Evolutionary conservation across 2,797 vertebrate genomes (phyloP), one percentile per base, ranked within the genome.

Genomic region (Malurus splendens): DNA sequence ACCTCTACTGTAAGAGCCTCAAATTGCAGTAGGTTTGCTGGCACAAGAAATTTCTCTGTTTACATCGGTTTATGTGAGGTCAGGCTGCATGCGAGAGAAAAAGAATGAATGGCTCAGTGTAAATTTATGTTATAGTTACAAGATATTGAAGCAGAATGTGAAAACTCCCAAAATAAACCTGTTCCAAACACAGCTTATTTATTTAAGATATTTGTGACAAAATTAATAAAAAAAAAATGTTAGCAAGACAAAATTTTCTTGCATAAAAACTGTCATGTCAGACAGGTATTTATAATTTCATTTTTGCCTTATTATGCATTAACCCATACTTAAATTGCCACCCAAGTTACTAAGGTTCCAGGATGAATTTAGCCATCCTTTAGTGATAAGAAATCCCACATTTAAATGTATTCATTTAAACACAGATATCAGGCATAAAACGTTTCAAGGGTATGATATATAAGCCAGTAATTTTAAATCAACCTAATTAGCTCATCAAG

Each of bases 31-130:
- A 61, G 64, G 23, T 67, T 82, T 91, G 52, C 72, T 84, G 54
- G 85, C 62, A 82, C 56, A 75, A 73, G 57, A 50, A 59, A 77
- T 86, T 94, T 76, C 47, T 86, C 52, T 84, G 57, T 93, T 92
- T 88, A 92, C 36, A 67, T 25, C 33, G 60, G 54, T 71, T 87
- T 73, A 30, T 47, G 18, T 41, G 55, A 91, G 65, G 78, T 82
- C 88, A 91, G 32, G 18, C 23, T 74, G 50, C 42, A 60, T 30
- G 41, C 12, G 33, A 88, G 33, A 73, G 56, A 83, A 38, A 36
- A 89, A 64, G 54, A 90, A 86, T 64, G 36, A 83, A 79, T 41
- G 25, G 42, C 66, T 59, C 32, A 36, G 10, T 28, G 36, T 52
- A 73, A 68, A 73, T 76, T 84, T 76, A 44, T 70, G 62, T n/a